Evolutionary conservation across 2,888 invertebrate genomes (phyloP).

Genomic region (Elmis aenea): DNA sequence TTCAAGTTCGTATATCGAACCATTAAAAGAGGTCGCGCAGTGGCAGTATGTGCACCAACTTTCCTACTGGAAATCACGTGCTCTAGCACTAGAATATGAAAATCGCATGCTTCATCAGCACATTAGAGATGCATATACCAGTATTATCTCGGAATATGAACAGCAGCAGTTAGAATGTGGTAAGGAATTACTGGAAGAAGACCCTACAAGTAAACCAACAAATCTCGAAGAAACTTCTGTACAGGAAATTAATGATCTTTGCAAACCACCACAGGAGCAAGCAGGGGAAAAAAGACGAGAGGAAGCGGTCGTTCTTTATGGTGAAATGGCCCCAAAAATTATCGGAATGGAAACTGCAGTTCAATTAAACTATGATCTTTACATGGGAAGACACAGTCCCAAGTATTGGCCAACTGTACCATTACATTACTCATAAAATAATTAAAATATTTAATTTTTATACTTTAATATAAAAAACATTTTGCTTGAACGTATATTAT

Average conservation of each 20-base stretch:
- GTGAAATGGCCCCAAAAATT: constrained; percentile 59
- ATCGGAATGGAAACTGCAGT: constrained; percentile 69
- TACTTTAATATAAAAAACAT: too few species aligned
- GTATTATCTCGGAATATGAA: constrained; percentile 29
- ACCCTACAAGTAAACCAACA: background rate
- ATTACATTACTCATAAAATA: constrained; percentile 33
- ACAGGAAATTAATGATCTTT: constrained; percentile 24
- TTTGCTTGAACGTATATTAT: too few species aligned
- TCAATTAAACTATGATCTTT: constrained; percentile 59
- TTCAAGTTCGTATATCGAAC: constrained; percentile 10
- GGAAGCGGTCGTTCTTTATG: constrained; percentile 57
- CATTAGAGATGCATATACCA: constrained; percentile 41
- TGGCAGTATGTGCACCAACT: constrained; percentile 55
- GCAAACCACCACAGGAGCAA: constrained; percentile 32
- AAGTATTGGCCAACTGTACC: constrained; percentile 61
- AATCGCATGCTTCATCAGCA: constrained; percentile 53
- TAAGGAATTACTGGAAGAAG: constrained; percentile 2
- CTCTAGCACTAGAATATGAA: constrained; percentile 54
- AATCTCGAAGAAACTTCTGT: constrained; percentile 13
- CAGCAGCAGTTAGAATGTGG: constrained; percentile 13
- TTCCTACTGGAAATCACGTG: constrained; percentile 59
- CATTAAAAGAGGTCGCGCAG: constrained; percentile 34
- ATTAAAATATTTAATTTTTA: too few species aligned
- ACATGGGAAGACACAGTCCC: constrained; percentile 57
- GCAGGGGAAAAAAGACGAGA: constrained; percentile 40